These are phyloP conservation scores for Chiloscyllium punctatum DNA, from an alignment of 2,797 vertebrate genomes.

Conservation along the genomic window DNA sequence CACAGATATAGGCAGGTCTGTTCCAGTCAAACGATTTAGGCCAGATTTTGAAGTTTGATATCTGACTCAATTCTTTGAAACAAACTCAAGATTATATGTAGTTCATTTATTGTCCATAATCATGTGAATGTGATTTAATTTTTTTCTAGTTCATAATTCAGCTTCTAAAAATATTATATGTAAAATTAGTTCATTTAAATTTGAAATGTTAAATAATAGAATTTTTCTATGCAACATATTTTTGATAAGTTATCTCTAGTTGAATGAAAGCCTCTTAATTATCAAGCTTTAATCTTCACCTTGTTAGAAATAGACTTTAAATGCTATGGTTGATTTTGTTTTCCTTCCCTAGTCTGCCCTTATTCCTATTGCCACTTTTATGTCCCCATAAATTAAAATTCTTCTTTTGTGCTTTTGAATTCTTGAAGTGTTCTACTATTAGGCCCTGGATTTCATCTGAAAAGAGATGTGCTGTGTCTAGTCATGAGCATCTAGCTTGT, in stretches of 20 bases:
- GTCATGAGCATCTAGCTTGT: background rate
- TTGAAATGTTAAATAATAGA: background rate
- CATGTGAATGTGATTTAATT: background rate
- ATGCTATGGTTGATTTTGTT: background rate
- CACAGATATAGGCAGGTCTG: background rate
- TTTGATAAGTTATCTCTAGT: background rate
- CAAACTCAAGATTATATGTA: background rate
- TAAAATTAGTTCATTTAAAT: constrained; percentile 24
- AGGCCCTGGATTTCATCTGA: background rate
- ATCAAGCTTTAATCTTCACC: background rate
- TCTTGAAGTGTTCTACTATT: background rate
- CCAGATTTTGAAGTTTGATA: background rate
- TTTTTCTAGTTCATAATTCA: background rate
- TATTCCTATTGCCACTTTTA: background rate
- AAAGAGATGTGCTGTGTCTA: background rate
- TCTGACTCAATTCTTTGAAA: background rate
- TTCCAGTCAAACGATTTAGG: background rate
- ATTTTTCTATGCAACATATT: background rate
- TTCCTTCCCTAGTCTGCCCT: background rate
- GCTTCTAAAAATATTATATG: background rate
- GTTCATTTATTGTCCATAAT: background rate
- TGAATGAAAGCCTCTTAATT: background rate
- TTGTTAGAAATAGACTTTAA: background rate
- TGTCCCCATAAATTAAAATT: background rate
- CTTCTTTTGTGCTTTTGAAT: background rate